Base-by-base conservation (phyloP, 35 echinoderm and acorn worm genomes). In the Ophioderma brevispina region DNA sequence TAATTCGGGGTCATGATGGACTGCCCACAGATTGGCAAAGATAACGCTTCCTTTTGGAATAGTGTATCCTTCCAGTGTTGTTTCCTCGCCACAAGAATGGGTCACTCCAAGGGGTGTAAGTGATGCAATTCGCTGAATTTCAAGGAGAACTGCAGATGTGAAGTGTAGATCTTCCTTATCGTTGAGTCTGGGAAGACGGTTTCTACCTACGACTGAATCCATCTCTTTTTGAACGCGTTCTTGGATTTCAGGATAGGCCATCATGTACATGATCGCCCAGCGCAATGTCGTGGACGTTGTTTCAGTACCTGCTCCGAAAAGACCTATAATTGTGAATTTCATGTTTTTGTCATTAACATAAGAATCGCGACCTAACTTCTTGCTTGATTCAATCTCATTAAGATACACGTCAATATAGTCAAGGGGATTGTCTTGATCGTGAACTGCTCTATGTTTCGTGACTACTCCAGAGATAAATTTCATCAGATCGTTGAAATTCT, bases 81-180 rank as follows among this genome's bases (percentile, higher is more conserved):
- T 78, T 17, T 86, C 90, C 19, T 46, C 28, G 1, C 35, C 39
- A 19, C 80, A 36, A 39, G 35, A 80, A 39, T 91, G 90, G 1
- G 82, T 82, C 3, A 86, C 82, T 50, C 90, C 92, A 28, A 98
- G 77, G 37, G 92, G 89, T 21, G 76, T 39, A 13, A 89, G 19
- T 39, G 32, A 78, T 0, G 33, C 80, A 31, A 87, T 35, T 55
- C 96, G 87, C 32, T 92, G 76, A 21, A 81, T 86, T 39, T 97
- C 95, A 5, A 86, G 42, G 8, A 98, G 87, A 23, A 84, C 37
- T 28, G 92, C 93, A 59, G 89, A 77, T 1, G 89, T 55, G 83
- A 94, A 98, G 6, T 86, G 89, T 8, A 98, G 75, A 18, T 86
- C 77, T 38, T 84, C 59, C 38, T 70, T 81, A 81, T 94, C 96